Evolutionary conservation across 2,888 invertebrate species (phyloP).

Genomic region (Anthophora plumipes): DNA sequence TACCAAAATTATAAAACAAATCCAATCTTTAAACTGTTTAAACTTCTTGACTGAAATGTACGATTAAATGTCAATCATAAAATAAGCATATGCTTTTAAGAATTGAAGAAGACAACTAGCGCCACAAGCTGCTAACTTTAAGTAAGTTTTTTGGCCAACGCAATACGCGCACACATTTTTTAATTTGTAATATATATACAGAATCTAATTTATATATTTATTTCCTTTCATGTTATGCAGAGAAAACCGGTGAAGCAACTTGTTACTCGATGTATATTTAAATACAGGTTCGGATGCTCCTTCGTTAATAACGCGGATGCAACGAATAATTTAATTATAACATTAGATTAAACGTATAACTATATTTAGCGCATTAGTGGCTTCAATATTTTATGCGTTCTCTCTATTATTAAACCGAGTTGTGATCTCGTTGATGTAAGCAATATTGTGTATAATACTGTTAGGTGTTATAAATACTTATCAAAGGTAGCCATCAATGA

Average conservation of each 20-base stretch:
- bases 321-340: background rate
- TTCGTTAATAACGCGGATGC: background rate
- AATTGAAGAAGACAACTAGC: no score
- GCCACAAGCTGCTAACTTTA: no score
- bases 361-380: background rate
- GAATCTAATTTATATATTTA: no score
- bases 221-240: background rate
- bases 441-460: background rate
- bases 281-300: background rate
- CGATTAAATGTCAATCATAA: no score
- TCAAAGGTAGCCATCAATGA: background rate
- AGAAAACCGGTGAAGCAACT: no score
- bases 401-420: background rate
- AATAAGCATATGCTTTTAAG: no score
- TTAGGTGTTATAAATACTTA: background rate
- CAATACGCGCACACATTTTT: no score
- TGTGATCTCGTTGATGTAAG: background rate
- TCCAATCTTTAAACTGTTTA: no score
- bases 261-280: background rate
- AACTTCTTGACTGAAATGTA: no score
- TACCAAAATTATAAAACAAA: no score
- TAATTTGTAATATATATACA: no score
- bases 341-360: background rate
- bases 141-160: no score
- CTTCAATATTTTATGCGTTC: background rate